These are phyloP conservation scores for Silurus lanzhouensis DNA, from an alignment of 2,797 vertebrate species.

Conservation along the genomic window DNA sequence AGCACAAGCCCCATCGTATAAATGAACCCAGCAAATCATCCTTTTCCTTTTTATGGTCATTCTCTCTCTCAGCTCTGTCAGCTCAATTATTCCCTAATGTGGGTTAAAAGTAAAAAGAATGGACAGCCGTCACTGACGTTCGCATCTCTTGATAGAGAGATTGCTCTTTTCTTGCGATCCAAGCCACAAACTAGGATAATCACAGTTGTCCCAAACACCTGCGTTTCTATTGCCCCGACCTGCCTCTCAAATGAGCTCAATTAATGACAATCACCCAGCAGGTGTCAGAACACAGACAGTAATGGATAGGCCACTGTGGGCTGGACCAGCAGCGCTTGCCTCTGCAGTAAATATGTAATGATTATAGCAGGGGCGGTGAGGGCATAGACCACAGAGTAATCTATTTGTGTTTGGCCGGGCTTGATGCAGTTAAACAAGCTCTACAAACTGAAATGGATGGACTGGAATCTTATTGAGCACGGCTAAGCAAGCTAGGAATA, in stretches of 20 bases:
- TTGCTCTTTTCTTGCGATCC: constrained; percentile 68
- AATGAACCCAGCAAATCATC: constrained; percentile 62
- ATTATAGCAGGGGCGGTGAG: constrained; percentile 75
- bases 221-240: constrained; percentile 80
- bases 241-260: constrained; percentile 80
- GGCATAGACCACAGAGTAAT: constrained; percentile 70
- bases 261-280: constrained; percentile 86
- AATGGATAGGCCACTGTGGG: constrained; percentile 79
- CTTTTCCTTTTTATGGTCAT: constrained; percentile 55
- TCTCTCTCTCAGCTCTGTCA: constrained; percentile 35
- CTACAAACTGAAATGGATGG: constrained; percentile 78
- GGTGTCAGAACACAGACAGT: constrained; percentile 81
- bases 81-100: constrained; percentile 74
- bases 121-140: constrained; percentile 66
- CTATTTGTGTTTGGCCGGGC: constrained; percentile 77
- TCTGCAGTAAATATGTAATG: constrained; percentile 82
- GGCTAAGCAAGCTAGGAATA: constrained; percentile 54
- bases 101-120: constrained; percentile 76
- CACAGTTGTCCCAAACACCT: constrained; percentile 81
- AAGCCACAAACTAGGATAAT: constrained; percentile 72
- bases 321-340: constrained; percentile 63
- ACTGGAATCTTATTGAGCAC: constrained; percentile 59
- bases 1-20: constrained; percentile 48
- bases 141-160: constrained; percentile 67
- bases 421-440: constrained; percentile 74